Base-by-base conservation (phyloP, 2,113 vertebrate species). In the Catharus minimus region DNA sequence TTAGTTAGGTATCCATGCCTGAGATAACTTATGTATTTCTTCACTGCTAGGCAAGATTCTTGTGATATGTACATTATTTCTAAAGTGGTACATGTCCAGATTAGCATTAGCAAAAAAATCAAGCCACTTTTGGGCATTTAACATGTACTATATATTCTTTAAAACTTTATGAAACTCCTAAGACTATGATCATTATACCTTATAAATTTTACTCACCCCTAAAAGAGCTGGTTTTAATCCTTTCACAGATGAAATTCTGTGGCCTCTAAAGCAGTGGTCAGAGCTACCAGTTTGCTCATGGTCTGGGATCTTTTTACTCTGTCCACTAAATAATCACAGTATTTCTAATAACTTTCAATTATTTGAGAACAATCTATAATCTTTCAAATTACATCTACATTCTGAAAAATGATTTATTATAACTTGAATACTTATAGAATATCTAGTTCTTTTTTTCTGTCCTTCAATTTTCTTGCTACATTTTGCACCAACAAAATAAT, bases 91-190 rank as follows among this genome's bases (percentile, higher is more conserved):
- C 10, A 26, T 53, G 47, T 13, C 36, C 53, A 85, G 44, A 32
- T 71, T 36, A 82, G 7, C 1, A 12, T 15, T 41, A 83, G 32
- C 27, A 83, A 64, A 30, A 58, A 11, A 68, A 49, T 21, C 12
- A 50, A 66, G 15, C 13, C 23, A 69, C 19, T 81, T 88, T 39
- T 5, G 21, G 20, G 28, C 5, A 66, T 74, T 86, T 71, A 60
- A 23, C 0, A 0, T 38, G 18, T 33, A 32, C 10, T 71, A 38
- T 4, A 18, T 39, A 12, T 4, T 52, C 13, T 67, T 83, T 79
- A 68, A 90, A 84, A 44, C 27, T 89, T 57, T 27, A 73, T 6
- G 26, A 38, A 88, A 88, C 15, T 72, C 22, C 2, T 39, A n/a
- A 32, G 39, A 46, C 53, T 53, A 15, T n/a, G 22, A 13, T 16